Conservation (phyloP, 2,113 vertebrate species). For the Nansenia antarctica region DNA sequence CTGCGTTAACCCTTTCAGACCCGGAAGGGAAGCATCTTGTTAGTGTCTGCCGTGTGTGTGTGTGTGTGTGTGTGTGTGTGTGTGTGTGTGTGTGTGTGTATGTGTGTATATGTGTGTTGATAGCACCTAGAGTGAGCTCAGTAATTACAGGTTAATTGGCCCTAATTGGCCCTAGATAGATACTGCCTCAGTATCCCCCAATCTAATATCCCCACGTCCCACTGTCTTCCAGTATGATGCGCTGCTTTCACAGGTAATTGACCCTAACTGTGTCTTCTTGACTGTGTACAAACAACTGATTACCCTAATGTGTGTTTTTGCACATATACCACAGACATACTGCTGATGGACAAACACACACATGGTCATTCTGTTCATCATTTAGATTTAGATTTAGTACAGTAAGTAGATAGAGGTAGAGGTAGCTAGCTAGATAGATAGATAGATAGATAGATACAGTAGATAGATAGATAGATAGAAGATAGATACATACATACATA, state of each 20-base stretch:
- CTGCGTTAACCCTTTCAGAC: neutral
- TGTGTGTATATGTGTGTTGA: neutral
- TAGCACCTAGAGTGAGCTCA: neutral
- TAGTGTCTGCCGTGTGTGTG: too few species aligned
- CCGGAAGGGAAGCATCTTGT: neutral
- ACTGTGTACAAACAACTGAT: neutral
- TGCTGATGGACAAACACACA: neutral
- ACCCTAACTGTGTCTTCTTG: neutral
- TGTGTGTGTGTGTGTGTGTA: neutral
- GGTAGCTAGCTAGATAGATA: too few species aligned
- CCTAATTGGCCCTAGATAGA: neutral
- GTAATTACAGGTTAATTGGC: neutral
- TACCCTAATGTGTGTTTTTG: neutral
- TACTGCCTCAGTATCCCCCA: too few species aligned
- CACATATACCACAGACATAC: neutral
- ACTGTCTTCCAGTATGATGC: neutral
- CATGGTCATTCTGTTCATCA: too few species aligned
- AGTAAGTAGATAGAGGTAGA: too few species aligned
- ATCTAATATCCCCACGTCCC: neutral
- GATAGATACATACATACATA: too few species aligned
- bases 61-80: neutral
- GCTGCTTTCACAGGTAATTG: neutral
- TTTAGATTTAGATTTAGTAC: too few species aligned
- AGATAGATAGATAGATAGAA: too few species aligned
- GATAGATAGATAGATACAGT: too few species aligned